phyloP scores from a whole-genome alignment of 1,140 invertebrate genomes.

The Anoplolepis gracilipes region DNA sequence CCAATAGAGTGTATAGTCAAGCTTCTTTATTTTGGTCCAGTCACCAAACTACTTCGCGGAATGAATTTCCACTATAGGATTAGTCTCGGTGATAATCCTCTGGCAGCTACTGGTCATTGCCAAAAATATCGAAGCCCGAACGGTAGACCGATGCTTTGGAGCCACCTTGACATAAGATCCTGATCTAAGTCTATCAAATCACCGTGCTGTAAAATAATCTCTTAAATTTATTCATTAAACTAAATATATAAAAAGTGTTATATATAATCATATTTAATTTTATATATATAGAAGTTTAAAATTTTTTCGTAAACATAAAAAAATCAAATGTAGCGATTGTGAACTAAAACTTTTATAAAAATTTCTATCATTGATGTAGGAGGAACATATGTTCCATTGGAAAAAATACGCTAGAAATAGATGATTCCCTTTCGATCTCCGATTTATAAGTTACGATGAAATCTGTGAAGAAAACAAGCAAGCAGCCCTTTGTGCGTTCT shows the following conservation, averaged over 20 bases:
- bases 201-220: not conserved
- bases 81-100: constrained; percentile 82
- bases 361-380: not conserved
- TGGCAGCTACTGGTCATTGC: constrained; percentile 81
- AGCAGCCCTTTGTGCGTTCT: constrained; percentile 65
- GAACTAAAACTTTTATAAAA: not conserved
- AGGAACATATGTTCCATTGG: constrained; percentile 25
- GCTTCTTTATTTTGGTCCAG: constrained; percentile 30
- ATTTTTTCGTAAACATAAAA: not conserved
- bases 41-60: constrained; percentile 64
- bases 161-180: constrained; percentile 21
- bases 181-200: constrained; percentile 13
- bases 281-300: not conserved
- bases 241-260: not conserved
- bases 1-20: constrained; percentile 11
- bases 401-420: constrained; percentile 7
- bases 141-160: constrained; percentile 49
- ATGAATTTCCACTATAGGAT: constrained; percentile 80
- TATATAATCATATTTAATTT: not conserved
- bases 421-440: constrained; percentile 60
- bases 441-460: constrained; percentile 63
- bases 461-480: constrained; percentile 27
- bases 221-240: not conserved
- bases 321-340: not conserved
- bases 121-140: constrained; percentile 43